Evolutionary conservation across 2,888 invertebrate species (phyloP), one percentile per base, ranked within the genome.

Genomic region (Bembecia ichneumoniformis): DNA sequence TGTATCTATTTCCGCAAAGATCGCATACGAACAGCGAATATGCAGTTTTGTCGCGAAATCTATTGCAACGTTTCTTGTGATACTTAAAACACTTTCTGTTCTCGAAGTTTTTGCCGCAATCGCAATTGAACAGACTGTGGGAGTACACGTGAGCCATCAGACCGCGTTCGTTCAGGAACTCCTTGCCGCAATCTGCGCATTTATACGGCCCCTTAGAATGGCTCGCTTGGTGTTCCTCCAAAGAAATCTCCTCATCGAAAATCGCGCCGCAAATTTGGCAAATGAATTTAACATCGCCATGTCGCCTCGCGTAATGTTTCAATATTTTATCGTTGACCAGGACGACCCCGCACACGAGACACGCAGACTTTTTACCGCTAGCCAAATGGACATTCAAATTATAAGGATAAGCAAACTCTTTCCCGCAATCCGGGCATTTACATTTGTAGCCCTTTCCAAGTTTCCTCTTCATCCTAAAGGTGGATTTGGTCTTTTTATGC

Each of bases 81-180:
- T 82, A 60, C 13, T 66, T 68, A 43, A 59, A 74, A 46, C 86
- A 86, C 49, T 75, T 71, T 0, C 70, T 63, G 47, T 79, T 84
- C 3, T 83, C 79, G 50, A 72, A 83, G 50, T 65, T 72, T 1
- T 48, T 47, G 1, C 66, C 71, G 55, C 84, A 84, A 0, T 62
- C 58, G 51, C 86, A 86, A 44, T 71, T 63, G 54, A 81, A 78
- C 0, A 82, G 52, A 0, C 73, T 68, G 52, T 84, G 86, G 0
- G 71, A 57, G 50, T 74, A 75, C 51, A 58, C 57, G 48, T 86
- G 86, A 0, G 82, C 72, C 35, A 70, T 57, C 1, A 86, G 49
- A 0, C 74, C 78, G 46, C 82, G 61, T 5, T 72, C 68, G 49
- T 59, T 80, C 0, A 52, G 54, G 46, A 68, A 86, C 0, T 74